Evolutionary conservation across 2,888 invertebrate species (phyloP).

Genomic region (Caenorhabditis sulstoni): DNA sequence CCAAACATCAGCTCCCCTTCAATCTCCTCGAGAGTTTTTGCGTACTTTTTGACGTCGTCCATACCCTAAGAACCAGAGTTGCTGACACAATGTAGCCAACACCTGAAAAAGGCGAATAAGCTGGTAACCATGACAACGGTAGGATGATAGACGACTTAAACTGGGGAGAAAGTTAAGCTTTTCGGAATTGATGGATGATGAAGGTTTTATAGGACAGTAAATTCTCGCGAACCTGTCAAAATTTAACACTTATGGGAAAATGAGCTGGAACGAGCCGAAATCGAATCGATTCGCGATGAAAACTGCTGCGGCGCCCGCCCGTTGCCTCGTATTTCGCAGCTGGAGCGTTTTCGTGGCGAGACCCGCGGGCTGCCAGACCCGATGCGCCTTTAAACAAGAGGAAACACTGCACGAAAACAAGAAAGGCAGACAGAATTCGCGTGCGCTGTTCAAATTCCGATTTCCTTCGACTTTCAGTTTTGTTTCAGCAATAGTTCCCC

Average conservation of each 20-base stretch:
- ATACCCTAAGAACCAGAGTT: conserved; percentile 38
- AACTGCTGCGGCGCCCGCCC: conserved; percentile 52
- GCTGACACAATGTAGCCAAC: conserved; percentile 6
- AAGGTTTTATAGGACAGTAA: no score
- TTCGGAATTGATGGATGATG: no score
- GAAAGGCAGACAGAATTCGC: no score
- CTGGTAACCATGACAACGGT: not conserved
- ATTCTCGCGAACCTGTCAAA: no score
- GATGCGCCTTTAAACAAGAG: conserved; percentile 40
- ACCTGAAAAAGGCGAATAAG: conserved; percentile 15
- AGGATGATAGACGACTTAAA: not conserved
- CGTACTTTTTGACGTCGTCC: conserved; percentile 58
- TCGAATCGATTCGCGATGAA: conserved; percentile 11
- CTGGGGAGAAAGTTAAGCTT: no score
- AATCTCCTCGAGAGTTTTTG: conserved; percentile 54
- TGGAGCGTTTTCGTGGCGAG: conserved; percentile 24
- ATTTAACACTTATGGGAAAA: no score
- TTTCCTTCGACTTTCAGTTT: no score
- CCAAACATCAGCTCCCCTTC: conserved; percentile 62
- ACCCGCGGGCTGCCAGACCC: not conserved
- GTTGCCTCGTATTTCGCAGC: conserved; percentile 48
- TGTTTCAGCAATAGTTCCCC: no score
- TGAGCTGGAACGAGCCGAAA: not conserved
- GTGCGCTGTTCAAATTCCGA: no score
- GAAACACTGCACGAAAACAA: conserved; percentile 8